phyloP scores from a whole-genome alignment of 2,888 invertebrate species.

The Campaea margaritaria region DNA sequence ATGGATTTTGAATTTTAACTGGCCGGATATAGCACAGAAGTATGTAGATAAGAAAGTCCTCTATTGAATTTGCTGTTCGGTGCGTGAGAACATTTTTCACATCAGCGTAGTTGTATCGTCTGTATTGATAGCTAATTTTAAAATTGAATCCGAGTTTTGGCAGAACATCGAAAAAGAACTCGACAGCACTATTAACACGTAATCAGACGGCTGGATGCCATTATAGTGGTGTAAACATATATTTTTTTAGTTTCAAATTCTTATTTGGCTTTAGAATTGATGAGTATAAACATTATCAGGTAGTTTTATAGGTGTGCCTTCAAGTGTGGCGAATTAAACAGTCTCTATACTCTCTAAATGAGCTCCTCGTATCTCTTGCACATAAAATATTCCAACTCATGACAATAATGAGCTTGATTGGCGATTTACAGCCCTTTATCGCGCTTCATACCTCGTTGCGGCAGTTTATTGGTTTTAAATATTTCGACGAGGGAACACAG shows the following conservation, averaged over 20 bases:
- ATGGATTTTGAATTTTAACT: conserved; percentile 10
- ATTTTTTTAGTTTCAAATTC: no score
- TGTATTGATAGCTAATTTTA: no score
- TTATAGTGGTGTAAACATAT: no score
- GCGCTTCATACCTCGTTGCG: conserved; percentile 13
- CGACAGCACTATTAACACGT: no score
- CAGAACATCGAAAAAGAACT: no score
- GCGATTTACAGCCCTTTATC: conserved; percentile 20
- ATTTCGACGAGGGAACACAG: conserved; percentile 6
- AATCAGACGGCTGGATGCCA: no score
- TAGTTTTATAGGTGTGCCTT: no score
- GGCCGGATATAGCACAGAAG: not conserved
- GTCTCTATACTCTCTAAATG: not conserved
- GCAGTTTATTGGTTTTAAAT: conserved; percentile 24
- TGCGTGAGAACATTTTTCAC: not conserved
- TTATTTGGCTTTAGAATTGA: no score
- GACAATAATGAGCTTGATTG: conserved; percentile 19
- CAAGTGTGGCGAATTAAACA: not conserved
- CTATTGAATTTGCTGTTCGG: not conserved
- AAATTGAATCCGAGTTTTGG: no score
- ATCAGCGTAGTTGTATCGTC: no score
- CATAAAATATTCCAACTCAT: conserved; percentile 10
- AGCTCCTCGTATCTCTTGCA: not conserved
- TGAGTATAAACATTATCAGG: no score
- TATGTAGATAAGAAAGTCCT: not conserved